Conservation (phyloP, 2,113 vertebrate genomes). For the Benitochromis conjunctus region DNA sequence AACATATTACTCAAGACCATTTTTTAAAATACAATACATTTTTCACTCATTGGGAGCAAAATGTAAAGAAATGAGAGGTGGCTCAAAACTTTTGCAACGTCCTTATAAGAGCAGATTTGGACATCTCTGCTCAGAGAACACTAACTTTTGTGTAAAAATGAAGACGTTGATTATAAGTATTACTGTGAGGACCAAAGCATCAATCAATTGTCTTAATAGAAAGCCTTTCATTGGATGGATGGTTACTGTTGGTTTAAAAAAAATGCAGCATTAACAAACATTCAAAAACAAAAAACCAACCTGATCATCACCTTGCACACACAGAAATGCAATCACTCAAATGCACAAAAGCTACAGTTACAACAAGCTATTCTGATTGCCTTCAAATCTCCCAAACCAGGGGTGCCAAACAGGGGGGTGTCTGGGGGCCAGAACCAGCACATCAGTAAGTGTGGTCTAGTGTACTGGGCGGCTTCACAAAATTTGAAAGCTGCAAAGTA, state of each 20-base stretch:
- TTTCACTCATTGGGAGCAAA: background rate
- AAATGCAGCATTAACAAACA: background rate
- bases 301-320: background rate
- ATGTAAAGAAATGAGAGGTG: background rate
- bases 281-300: background rate
- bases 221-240: background rate
- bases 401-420: background rate
- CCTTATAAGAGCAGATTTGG: background rate
- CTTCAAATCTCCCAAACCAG: background rate
- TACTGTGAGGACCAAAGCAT: constrained; percentile 21
- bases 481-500: background rate
- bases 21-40: too few species aligned
- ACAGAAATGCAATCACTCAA: background rate
- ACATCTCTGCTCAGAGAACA: background rate
- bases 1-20: too few species aligned
- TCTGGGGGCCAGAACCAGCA: background rate
- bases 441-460: background rate
- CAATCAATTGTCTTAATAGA: constrained; percentile 24
- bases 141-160: background rate
- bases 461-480: background rate
- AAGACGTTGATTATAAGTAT: background rate
- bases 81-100: background rate
- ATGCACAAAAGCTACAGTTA: background rate
- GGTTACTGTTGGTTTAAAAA: background rate
- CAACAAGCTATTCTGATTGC: background rate